phyloP scores from a whole-genome alignment of 2,888 invertebrate species.

The Polyommatus icarus region DNA sequence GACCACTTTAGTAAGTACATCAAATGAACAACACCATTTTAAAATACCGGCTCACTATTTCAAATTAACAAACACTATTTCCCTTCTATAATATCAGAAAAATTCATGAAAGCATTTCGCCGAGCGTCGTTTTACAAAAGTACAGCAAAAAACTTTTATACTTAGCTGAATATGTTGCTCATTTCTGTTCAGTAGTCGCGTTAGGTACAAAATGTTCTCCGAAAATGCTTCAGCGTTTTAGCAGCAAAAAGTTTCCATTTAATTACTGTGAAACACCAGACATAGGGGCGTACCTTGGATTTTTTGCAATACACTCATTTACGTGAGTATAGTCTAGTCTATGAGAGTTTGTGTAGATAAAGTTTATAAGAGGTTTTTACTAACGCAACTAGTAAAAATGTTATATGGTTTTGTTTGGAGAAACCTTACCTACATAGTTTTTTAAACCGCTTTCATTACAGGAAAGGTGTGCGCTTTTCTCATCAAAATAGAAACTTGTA shows the following conservation, averaged over 20 bases:
- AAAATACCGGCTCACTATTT: neutral
- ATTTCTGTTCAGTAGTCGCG: conserved; percentile 13
- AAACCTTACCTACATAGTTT: too few relatives aligned
- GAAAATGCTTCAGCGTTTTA: conserved; percentile 33
- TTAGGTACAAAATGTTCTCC: conserved; percentile 23
- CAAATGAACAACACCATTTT: neutral
- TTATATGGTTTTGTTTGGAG: too few relatives aligned
- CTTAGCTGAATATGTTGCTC: conserved; percentile 7
- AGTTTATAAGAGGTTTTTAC: neutral
- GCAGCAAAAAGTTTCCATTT: conserved; percentile 39
- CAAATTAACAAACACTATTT: neutral
- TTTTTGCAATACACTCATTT: conserved; percentile 16
- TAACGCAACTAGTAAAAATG: too few relatives aligned
- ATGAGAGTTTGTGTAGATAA: neutral
- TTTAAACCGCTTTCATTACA: too few relatives aligned
- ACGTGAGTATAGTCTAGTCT: neutral
- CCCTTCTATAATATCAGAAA: neutral
- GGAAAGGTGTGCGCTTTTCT: too few relatives aligned
- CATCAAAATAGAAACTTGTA: too few relatives aligned
- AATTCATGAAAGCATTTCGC: neutral
- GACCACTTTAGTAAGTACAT: too few relatives aligned
- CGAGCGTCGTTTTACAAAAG: neutral
- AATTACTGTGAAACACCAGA: conserved; percentile 41
- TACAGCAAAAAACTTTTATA: neutral
- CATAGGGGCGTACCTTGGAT: conserved; percentile 27